phyloP scores from a whole-genome alignment of 1,140 invertebrate species.

The Temnothorax longispinosus region DNA sequence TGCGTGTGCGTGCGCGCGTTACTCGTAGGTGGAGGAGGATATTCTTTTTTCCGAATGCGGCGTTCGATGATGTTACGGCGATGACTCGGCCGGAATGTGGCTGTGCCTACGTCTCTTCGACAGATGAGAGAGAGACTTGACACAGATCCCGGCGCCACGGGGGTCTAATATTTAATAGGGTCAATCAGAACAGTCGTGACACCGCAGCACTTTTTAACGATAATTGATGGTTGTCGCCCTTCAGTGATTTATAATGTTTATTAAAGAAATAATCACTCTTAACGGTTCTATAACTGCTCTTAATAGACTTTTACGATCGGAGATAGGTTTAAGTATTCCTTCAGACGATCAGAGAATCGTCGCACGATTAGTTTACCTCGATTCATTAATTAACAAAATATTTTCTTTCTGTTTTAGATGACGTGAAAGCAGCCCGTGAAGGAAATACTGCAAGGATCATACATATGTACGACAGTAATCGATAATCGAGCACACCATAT shows the following conservation, averaged over 20 bases:
- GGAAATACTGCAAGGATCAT: background rate
- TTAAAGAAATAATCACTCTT: background rate
- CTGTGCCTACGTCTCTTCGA: background rate
- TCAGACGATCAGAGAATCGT: background rate
- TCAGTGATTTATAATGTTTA: slow-evolving; percentile 23
- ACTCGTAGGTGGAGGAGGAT: background rate
- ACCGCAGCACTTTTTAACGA: slow-evolving; percentile 26
- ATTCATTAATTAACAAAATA: background rate
- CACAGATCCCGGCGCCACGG: slow-evolving; percentile 32
- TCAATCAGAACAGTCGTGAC: slow-evolving; percentile 38
- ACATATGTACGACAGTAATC: background rate
- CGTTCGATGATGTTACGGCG: slow-evolving; percentile 22
- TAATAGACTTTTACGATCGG: background rate
- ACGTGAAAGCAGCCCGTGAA: background rate
- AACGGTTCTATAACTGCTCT: background rate
- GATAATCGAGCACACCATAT: too few species aligned
- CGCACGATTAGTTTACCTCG: background rate
- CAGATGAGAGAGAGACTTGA: slow-evolving; percentile 45
- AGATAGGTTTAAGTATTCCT: background rate
- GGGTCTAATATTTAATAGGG: slow-evolving; percentile 49
- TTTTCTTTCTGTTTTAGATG: slow-evolving; percentile 21
- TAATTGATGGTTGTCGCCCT: slow-evolving; percentile 16
- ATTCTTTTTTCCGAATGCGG: slow-evolving; percentile 33
- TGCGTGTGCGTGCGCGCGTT: background rate
- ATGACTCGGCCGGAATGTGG: slow-evolving; percentile 40